Evolutionary conservation across 2,113 vertebrate genomes (phyloP).

Genomic region (Dasyurus viverrinus): DNA sequence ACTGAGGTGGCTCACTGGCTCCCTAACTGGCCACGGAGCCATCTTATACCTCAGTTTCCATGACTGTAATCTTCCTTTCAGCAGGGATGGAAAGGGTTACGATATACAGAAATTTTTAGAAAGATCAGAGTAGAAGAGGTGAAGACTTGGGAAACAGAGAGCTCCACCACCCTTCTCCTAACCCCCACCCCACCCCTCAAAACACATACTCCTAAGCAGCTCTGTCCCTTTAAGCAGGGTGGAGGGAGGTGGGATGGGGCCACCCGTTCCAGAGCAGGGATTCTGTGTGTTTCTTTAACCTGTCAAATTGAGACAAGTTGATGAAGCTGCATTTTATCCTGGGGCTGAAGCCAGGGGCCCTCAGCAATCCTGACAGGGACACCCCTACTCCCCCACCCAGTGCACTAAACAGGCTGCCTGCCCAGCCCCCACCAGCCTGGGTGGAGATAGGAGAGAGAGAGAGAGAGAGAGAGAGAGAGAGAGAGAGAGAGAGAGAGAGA

Average conservation of each 20-base stretch:
- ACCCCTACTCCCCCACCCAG: background rate
- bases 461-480: constrained; percentile 23
- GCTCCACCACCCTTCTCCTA: background rate
- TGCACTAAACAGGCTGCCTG: constrained; percentile 28
- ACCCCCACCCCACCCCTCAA: background rate
- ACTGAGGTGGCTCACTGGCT: background rate
- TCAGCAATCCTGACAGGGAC: constrained; percentile 3
- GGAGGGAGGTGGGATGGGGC: background rate
- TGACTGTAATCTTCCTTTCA: background rate
- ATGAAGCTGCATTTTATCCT: constrained; percentile 4
- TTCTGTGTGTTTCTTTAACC: constrained; percentile 1
- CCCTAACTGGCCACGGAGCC: background rate
- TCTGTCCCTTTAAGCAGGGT: background rate
- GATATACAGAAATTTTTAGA: background rate
- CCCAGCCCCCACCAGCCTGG: constrained; percentile 73
- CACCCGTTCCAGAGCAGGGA: background rate
- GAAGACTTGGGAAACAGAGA: background rate
- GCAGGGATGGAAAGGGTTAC: background rate
- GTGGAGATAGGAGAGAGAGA: constrained; percentile 51
- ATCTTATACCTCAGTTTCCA: background rate
- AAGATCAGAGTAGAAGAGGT: background rate
- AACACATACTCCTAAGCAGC: background rate
- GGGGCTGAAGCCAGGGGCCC: constrained; percentile 4
- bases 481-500: background rate
- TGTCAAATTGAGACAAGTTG: constrained; percentile 4